A percentile compares a stretch with the other conserved stretches of the same genome.
Conservation (phyloP, 1,140 invertebrate species). For the Himalopsyche phryganea region DNA sequence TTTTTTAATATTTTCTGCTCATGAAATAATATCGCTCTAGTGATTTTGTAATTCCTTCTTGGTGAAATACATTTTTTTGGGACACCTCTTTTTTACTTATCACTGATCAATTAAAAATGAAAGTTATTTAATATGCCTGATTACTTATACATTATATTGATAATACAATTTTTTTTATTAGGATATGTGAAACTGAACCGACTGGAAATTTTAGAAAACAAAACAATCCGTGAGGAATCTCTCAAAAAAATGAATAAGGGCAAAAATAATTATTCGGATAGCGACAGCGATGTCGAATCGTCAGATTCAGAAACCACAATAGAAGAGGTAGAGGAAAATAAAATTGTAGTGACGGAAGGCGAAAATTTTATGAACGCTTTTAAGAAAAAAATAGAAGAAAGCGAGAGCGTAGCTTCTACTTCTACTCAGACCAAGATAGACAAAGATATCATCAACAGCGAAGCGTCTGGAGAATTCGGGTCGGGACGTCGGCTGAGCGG, state of each 20-base stretch:
- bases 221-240: conserved; percentile 24
- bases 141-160: too few relatives aligned
- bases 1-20: conserved; percentile 2
- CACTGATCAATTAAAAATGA: too few relatives aligned
- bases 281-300: conserved; percentile 14
- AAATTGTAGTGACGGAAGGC: conserved; percentile 4
- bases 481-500: conserved; percentile 38
- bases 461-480: not conserved
- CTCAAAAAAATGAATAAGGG: conserved; percentile 6
- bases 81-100: too few relatives aligned
- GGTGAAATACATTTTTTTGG: too few relatives aligned
- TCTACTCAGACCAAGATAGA: too few relatives aligned
- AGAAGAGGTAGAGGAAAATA: conserved; percentile 16
- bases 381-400: conserved; percentile 22
- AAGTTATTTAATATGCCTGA: too few relatives aligned
- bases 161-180: too few relatives aligned
- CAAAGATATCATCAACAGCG: too few relatives aligned
- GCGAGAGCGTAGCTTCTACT: too few relatives aligned
- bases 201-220: conserved; percentile 49
- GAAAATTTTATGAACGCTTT: conserved; percentile 26
- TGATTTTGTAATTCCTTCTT: too few relatives aligned
- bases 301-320: conserved; percentile 14
- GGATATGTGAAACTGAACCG: conserved; percentile 56
- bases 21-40: too few relatives aligned
- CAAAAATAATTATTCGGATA: conserved; percentile 10